Evolutionary conservation across 2,888 invertebrate genomes (phyloP).

Genomic region (Tipula unca): DNA sequence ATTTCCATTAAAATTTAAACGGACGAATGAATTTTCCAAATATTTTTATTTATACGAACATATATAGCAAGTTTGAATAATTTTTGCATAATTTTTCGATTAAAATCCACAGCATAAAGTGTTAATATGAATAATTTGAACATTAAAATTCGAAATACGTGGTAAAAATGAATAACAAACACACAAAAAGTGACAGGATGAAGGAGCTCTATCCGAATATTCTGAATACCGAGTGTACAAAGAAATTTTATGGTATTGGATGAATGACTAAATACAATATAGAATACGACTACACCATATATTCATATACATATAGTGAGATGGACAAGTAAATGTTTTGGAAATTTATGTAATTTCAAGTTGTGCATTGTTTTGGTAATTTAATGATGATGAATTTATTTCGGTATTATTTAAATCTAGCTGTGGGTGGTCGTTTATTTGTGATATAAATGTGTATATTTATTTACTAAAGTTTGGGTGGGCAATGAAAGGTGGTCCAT

Average conservation of each 20-base stretch:
- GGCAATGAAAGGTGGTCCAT: not conserved
- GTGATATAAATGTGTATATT: not conserved
- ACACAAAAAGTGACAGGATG: not conserved
- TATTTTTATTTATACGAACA: not conserved
- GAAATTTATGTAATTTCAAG: slow-evolving; percentile 1
- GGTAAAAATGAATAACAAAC: not conserved
- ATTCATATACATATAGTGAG: not conserved
- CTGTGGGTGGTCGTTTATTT: not conserved
- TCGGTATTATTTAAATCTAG: not conserved
- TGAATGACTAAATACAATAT: not conserved
- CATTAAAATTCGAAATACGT: slow-evolving; percentile 1
- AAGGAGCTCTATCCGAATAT: not conserved
- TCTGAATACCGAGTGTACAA: not conserved
- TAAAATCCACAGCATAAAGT: slow-evolving; percentile 18
- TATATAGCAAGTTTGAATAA: not conserved
- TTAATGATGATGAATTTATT: slow-evolving; percentile 15
- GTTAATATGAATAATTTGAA: slow-evolving; percentile 19
- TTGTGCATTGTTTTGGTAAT: slow-evolving; percentile 1
- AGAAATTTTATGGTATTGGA: not conserved
- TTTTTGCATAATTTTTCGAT: slow-evolving; percentile 18
- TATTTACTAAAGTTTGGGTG: not conserved
- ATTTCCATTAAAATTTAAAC: slow-evolving; percentile 1
- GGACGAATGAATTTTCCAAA: slow-evolving; percentile 8
- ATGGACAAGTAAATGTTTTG: slow-evolving; percentile 18
- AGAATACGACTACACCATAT: not conserved